Conservation (phyloP, 2,113 vertebrate genomes). For the Rhinichthys klamathensis region DNA sequence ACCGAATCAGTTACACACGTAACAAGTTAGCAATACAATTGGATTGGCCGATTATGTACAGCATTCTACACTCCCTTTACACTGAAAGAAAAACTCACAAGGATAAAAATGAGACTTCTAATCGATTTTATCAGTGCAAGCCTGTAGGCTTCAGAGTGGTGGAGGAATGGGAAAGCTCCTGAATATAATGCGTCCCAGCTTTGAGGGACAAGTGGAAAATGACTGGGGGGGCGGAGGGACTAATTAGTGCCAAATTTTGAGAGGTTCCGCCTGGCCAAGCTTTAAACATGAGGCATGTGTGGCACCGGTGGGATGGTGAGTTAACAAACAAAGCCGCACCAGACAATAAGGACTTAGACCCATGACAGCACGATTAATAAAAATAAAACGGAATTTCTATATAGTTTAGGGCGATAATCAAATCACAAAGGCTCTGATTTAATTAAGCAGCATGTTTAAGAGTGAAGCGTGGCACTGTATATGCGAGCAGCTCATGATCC, state of each 20-base stretch:
- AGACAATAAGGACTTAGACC: background rate
- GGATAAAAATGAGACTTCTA: constrained; percentile 48
- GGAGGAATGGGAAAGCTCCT: constrained; percentile 55
- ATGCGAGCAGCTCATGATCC: no score
- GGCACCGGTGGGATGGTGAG: constrained; percentile 50
- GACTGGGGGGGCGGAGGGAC: constrained; percentile 58
- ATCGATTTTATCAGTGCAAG: constrained; percentile 52
- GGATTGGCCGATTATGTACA: constrained; percentile 26
- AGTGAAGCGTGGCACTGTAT: no score
- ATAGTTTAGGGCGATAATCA: background rate
- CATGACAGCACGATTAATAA: background rate
- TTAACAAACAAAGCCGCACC: constrained; percentile 45
- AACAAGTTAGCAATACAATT: constrained; percentile 33
- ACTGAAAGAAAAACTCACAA: constrained; percentile 27
- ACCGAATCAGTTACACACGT: background rate
- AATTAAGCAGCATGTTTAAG: background rate
- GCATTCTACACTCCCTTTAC: background rate
- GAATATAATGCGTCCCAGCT: constrained; percentile 66
- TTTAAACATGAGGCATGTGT: constrained; percentile 63
- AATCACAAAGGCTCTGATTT: background rate
- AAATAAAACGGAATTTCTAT: background rate
- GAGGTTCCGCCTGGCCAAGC: constrained; percentile 62
- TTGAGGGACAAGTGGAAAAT: constrained; percentile 66
- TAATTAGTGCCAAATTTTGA: constrained; percentile 60
- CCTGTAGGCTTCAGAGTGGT: constrained; percentile 46